A percentile compares a stretch with the other conserved stretches of the same genome.
Conservation (phyloP, 2,797 vertebrate species). For the Alfaro cultratus region DNA sequence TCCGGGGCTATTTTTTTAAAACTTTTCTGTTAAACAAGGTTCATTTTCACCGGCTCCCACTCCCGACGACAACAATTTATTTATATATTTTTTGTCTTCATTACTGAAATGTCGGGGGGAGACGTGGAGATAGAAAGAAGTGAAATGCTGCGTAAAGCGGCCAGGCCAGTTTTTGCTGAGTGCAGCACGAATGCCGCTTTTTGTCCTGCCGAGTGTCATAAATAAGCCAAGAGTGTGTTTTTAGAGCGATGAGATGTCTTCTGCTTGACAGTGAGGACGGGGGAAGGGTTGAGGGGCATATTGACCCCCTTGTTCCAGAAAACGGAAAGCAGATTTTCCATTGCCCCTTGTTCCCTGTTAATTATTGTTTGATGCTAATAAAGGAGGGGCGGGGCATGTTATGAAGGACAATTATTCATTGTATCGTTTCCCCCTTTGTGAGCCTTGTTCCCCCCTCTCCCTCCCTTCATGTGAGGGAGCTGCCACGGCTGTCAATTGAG, state of each 20-base stretch:
- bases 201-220: constrained; percentile 68
- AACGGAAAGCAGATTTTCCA: constrained; percentile 67
- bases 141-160: constrained; percentile 70
- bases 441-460: constrained; percentile 21
- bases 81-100: constrained; percentile 64
- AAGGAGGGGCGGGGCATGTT: constrained; percentile 61
- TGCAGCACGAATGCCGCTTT: constrained; percentile 60
- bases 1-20: constrained; percentile 58
- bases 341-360: constrained; percentile 73
- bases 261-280: constrained; percentile 54
- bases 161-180: constrained; percentile 69
- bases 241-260: constrained; percentile 66
- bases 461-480: constrained; percentile 47
- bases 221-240: constrained; percentile 71
- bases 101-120: constrained; percentile 74
- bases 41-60: constrained; percentile 61
- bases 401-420: constrained; percentile 78
- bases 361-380: constrained; percentile 80
- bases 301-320: constrained; percentile 75
- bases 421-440: constrained; percentile 63
- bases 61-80: constrained; percentile 72
- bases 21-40: constrained; percentile 62
- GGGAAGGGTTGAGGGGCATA: constrained; percentile 70
- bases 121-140: constrained; percentile 56
- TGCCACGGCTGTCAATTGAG: constrained; percentile 69